Percentiles rank a stretch among this genome's conserved stretches.
Conservation (phyloP, 2,797 vertebrate genomes). For the Periophthalmus magnuspinnatus region DNA sequence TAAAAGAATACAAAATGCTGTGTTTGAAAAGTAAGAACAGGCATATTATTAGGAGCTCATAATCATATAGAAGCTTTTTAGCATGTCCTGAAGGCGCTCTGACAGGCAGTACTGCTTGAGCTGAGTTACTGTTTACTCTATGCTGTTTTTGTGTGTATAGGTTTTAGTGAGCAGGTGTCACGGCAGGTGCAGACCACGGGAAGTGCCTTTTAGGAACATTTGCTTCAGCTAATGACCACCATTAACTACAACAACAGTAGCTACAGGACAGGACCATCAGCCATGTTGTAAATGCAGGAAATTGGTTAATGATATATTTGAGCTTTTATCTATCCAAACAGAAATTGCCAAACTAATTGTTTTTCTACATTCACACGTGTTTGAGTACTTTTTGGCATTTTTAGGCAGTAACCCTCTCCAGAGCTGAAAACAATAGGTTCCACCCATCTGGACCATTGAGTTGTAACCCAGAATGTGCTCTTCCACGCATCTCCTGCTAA, state of each 20-base stretch:
- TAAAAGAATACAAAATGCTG: background rate
- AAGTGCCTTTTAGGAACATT: background rate
- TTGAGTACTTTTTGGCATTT: background rate
- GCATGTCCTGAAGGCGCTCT: background rate
- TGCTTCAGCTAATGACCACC: background rate
- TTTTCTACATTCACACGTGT: background rate
- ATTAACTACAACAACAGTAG: slow-evolving; percentile 1
- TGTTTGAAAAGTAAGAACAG: background rate
- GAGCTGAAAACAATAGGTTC: background rate
- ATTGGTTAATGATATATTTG: background rate
- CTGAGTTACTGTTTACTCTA: background rate
- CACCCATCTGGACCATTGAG: background rate
- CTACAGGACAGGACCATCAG: background rate
- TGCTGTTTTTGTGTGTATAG: background rate
- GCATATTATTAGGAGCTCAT: too few relatives aligned
- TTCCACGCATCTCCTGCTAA: background rate
- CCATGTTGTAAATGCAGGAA: background rate
- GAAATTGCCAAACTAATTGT: background rate
- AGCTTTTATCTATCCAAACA: background rate
- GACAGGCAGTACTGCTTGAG: background rate
- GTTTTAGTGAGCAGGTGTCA: slow-evolving; percentile 3
- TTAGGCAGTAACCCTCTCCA: background rate
- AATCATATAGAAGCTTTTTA: too few relatives aligned
- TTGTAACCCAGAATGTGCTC: background rate
- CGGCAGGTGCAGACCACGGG: background rate